Conservation (phyloP, 2,113 vertebrate species). For the Osmerus mordax region DNA sequence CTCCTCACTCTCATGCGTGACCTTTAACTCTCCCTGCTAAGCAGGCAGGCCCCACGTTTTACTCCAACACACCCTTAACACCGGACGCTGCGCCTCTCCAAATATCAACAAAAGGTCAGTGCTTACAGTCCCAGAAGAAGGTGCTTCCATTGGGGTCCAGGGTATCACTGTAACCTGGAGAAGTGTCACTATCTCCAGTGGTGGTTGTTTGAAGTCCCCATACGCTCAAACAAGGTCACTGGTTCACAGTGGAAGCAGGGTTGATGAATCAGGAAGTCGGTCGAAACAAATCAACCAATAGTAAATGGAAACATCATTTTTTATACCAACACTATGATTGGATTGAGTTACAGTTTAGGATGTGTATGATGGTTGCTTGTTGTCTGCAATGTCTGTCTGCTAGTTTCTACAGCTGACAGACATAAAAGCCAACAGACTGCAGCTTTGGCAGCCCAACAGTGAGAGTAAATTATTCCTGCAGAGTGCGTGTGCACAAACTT, state of each 20-base stretch:
- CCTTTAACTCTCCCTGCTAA: constrained; percentile 58
- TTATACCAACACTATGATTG: neutral
- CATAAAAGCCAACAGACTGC: too few relatives aligned
- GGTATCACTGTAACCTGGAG: too few relatives aligned
- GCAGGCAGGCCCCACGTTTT: constrained; percentile 53
- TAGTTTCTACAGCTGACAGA: too few relatives aligned
- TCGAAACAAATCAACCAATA: neutral
- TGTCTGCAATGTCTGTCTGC: too few relatives aligned
- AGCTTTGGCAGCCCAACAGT: neutral
- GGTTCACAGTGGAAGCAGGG: too few relatives aligned
- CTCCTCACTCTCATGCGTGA: constrained; percentile 42
- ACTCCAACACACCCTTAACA: constrained; percentile 38
- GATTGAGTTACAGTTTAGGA: too few relatives aligned
- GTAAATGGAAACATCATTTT: neutral
- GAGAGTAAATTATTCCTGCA: neutral
- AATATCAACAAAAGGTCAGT: constrained; percentile 59
- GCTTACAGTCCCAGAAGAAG: neutral
- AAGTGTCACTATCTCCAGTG: too few relatives aligned
- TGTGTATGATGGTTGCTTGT: too few relatives aligned
- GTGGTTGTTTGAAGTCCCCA: too few relatives aligned
- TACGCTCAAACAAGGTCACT: too few relatives aligned
- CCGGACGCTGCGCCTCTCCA: constrained; percentile 40
- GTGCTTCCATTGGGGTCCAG: neutral
- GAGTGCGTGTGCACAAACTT: neutral
- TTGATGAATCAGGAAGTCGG: too few relatives aligned